A percentile compares a stretch with the other conserved stretches of the same genome.
Evolutionary conservation across 2,797 vertebrate species (phyloP).

Genomic region (Bufotes viridis): DNA sequence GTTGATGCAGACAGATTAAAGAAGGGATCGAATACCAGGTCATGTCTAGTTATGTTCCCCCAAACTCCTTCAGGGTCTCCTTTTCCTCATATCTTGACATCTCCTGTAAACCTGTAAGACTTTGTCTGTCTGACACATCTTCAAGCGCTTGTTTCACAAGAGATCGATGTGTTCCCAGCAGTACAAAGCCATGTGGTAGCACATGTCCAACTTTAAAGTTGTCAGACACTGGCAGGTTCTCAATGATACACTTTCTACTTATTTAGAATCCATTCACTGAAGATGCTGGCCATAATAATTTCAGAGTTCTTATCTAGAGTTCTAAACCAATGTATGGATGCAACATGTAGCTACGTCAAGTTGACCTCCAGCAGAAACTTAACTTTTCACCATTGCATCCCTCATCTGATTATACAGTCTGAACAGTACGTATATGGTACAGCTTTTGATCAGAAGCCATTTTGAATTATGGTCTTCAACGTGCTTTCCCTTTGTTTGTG

Average conservation of each 20-base stretch:
- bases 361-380: neutral
- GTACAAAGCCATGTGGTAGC: conserved; percentile 18
- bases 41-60: conserved; percentile 37
- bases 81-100: conserved; percentile 4
- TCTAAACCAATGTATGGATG: neutral
- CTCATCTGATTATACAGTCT: neutral
- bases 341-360: neutral
- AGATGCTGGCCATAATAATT: neutral
- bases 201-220: neutral
- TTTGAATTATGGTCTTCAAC: too few species aligned
- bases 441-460: too few species aligned
- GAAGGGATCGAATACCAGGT: conserved; percentile 44
- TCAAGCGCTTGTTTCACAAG: conserved; percentile 15
- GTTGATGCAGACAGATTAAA: conserved; percentile 50
- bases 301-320: neutral
- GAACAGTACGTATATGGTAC: too few species aligned
- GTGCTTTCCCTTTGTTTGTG: too few species aligned
- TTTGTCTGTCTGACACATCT: conserved; percentile 4
- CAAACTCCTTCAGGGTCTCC: conserved; percentile 43
- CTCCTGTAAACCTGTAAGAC: conserved; percentile 13
- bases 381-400: neutral
- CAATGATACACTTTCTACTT: neutral
- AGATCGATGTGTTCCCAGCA: neutral
- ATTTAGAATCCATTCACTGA: conserved; percentile 6
- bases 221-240: neutral